Base-by-base conservation (phyloP, 2,797 vertebrate genomes). In the Nyctibius grandis region DNA sequence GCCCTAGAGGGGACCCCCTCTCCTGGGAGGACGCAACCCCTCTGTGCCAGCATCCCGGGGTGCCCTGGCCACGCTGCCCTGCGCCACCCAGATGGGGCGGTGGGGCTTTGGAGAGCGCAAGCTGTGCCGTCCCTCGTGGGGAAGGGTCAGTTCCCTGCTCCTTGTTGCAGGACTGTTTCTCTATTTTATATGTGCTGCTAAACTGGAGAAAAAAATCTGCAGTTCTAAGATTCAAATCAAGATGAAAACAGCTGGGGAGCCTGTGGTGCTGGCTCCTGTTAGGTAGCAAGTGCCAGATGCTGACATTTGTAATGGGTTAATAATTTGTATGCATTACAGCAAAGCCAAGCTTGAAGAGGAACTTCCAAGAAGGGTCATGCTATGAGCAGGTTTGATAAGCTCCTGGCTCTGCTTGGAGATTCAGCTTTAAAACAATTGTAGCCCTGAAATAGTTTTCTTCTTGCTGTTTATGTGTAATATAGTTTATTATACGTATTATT, bases 61-160 rank as follows among this genome's bases (percentile, higher is more conserved):
- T 34, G 22, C 16, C 25, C 69, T 63, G 57, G 48, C 48, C 25
- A 8, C 0, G 0, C 60, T 54, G 76, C 79, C 47, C 64, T 20
- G 64, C 2, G 9, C 48, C 4, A 2, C 64, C 14, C 22, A 1
- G 1, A 60, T 0, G 0, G 15, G 16, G 31, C 2, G 0, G 29
- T 16, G 70, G 25, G 29, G 7, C 51, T 42, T 15, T 0, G 14
- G 40, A 22, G 33, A 47, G 34, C 5, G 40, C 51, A 25, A 16
- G 22, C 48, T 9, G 1, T 9, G 40, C 72, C 72, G 36, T 63
- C 29, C 34, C 28, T 56, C 1, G 0, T 0, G 4, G 53, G 53
- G 69, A 73, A 19, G 34, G 13, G 3, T 34, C 44, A 13, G 6
- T 33, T 81, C 69, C 61, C 22, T 31, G 18, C 28, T 65, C 33